phyloP scores from a whole-genome alignment of 2,797 vertebrate genomes.

The Mastacembelus armatus region DNA sequence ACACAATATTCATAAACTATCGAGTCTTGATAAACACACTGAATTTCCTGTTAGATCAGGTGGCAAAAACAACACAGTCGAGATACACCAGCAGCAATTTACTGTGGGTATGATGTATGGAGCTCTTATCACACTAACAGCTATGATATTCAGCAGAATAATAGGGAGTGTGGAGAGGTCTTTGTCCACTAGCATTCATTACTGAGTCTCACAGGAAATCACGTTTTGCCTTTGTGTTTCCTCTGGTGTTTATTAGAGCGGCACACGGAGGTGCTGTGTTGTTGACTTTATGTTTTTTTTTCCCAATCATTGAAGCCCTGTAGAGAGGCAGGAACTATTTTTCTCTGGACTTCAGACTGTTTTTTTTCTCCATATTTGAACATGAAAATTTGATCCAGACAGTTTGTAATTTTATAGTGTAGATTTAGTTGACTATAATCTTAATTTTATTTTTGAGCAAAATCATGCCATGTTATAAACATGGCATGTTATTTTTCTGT shows the following conservation, averaged over 20 bases:
- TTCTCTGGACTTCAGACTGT: slow-evolving; percentile 1
- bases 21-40: background rate
- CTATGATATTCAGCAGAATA: slow-evolving; percentile 2
- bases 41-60: background rate
- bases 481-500: background rate
- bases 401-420: too few species aligned
- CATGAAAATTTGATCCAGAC: background rate
- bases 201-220: slow-evolving; percentile 50
- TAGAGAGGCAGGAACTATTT: background rate
- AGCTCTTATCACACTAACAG: background rate
- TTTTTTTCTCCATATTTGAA: too few species aligned
- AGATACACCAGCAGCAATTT: background rate
- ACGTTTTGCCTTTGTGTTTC: slow-evolving; percentile 46
- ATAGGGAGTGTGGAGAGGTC: background rate
- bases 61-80: background rate
- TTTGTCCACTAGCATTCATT: slow-evolving; percentile 47
- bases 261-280: slow-evolving; percentile 23
- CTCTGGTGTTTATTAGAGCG: slow-evolving; percentile 64
- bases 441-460: too few species aligned
- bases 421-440: too few species aligned
- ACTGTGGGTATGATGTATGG: background rate
- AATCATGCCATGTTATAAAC: background rate
- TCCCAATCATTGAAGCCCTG: background rate
- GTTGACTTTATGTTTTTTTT: slow-evolving; percentile 1
- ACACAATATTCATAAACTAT: background rate